Evolutionary conservation across 1,140 invertebrate genomes (phyloP), one percentile per base, ranked within the genome.

Genomic region (Portunus trituberculatus): DNA sequence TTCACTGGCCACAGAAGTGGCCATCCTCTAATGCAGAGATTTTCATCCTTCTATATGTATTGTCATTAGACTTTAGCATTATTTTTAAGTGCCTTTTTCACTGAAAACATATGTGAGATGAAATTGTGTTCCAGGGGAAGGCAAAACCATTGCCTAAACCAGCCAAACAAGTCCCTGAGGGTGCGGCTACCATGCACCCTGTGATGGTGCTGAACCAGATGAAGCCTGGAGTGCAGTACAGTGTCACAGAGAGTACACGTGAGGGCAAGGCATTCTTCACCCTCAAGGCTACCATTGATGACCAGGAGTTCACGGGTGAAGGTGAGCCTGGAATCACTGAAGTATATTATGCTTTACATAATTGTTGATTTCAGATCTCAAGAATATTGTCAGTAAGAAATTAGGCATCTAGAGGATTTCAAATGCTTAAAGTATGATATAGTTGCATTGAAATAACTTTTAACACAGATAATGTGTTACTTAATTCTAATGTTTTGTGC

Each of bases 121-220:
- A 39, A 39, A 39, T 39, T 39, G 1, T 39, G 1, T 39, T 39
- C 6, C 39, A 39, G 39, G 76, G 6, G 4, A 29, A 83, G 76
- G 76, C 76, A n/a, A 29, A n/a, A 12, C 25, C 25, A 82, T 29
- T 92, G n/a, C 95, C 93, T 31, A 91, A 90, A n/a, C 96, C 96
- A 52, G 96, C 96, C 93, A 97, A 97, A 94, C 96, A 96, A 91
- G 90, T 97, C 86, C 97, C 97, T 28, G 96, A 96, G 14, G 96
- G 98, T 96, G 97, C 98, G 67, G 97, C 97, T 45, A 96, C 97
- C 28, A 97, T 98, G 97, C 98, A 98, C 97, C 98, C 98, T 39
- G 98, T 98, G 95, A 98, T 98, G 97, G 97, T 98, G 95, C 97
- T 98, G 7, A 98, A 98, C 96, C 97, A 98, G 97, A 98, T 98